A percentile compares a stretch with the other conserved stretches of the same genome.
Conservation (phyloP, 2,113 vertebrate species). For the Etia nguti region DNA sequence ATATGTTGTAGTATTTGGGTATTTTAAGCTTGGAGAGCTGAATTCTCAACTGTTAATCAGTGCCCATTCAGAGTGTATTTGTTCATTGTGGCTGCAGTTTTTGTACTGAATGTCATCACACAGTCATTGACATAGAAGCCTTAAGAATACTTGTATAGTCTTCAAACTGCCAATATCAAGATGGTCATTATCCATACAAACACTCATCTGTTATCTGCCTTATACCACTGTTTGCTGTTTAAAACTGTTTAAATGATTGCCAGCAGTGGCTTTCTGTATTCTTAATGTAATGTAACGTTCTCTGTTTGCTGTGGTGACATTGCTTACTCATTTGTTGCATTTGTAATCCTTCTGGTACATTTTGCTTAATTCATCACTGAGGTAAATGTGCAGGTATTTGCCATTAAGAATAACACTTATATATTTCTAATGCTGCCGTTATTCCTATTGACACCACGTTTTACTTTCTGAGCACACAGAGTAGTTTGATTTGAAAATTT, state of each 20-base stretch:
- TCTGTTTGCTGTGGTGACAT: background rate
- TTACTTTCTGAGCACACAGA: background rate
- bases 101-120: slow-evolving; percentile 16
- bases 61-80: background rate
- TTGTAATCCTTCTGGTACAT: slow-evolving; percentile 14
- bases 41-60: background rate
- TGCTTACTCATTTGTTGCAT: background rate
- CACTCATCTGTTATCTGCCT: slow-evolving; percentile 36
- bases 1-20: background rate
- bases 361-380: background rate
- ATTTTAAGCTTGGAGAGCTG: background rate
- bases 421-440: background rate
- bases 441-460: background rate
- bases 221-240: slow-evolving; percentile 4
- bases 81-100: background rate
- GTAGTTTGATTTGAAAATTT: background rate
- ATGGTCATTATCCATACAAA: background rate
- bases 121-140: slow-evolving; percentile 28
- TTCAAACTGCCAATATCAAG: slow-evolving; percentile 29
- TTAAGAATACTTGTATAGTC: slow-evolving; percentile 31
- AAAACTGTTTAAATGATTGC: background rate
- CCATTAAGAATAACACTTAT: background rate
- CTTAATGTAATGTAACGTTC: background rate
- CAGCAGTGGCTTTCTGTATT: background rate
- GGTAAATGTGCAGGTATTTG: background rate